These are phyloP conservation scores for Polyergus mexicanus DNA, from an alignment of 1,140 invertebrate genomes.

Conservation along the genomic window DNA sequence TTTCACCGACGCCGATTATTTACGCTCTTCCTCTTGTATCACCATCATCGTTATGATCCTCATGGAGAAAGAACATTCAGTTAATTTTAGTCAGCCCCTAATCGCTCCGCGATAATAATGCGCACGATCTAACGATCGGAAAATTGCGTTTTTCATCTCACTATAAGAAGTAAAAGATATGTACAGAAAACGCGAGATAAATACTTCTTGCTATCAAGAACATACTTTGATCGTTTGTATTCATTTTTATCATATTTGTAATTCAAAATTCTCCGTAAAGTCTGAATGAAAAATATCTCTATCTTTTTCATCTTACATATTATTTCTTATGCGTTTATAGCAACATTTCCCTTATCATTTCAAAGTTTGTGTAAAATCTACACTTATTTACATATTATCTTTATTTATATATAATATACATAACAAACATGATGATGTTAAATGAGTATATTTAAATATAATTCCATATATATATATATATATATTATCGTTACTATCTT, in stretches of 20 bases:
- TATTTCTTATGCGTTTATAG: too few relatives aligned
- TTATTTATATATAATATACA: neutral
- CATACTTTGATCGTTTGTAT: neutral
- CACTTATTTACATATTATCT: too few relatives aligned
- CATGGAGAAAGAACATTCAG: neutral
- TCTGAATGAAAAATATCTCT: neutral
- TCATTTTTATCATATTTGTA: neutral
- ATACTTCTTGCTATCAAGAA: neutral
- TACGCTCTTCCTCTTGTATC: constrained; percentile 13
- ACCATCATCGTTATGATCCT: neutral
- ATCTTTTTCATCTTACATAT: neutral
- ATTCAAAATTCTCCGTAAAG: neutral
- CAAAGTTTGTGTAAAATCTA: neutral
- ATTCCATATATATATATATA: neutral
- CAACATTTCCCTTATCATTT: neutral
- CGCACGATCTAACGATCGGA: constrained; percentile 12
- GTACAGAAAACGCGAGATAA: neutral
- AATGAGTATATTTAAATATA: neutral
- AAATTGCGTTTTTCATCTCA: neutral
- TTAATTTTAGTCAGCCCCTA: neutral
- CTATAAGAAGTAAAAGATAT: neutral
- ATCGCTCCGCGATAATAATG: constrained; percentile 26
- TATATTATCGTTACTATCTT: constrained; percentile 22
- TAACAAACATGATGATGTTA: neutral
- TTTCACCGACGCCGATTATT: constrained; percentile 43